Conservation (phyloP, 2,888 invertebrate genomes). For the Nomada ferruginata region DNA sequence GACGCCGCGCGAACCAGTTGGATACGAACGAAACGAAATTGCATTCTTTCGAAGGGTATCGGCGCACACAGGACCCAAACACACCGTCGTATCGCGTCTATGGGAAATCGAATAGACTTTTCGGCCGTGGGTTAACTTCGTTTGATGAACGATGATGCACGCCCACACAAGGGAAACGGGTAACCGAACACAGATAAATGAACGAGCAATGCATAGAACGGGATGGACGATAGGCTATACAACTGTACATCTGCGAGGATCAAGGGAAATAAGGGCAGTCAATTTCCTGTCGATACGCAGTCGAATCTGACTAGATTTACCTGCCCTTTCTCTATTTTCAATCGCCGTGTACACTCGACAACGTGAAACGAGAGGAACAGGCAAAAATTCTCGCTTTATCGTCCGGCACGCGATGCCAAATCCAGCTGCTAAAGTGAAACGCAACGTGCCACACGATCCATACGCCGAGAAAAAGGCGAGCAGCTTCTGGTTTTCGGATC, state of each 20-base stretch:
- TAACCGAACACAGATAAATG: slow-evolving; percentile 4
- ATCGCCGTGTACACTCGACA: background rate
- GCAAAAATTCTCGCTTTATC: slow-evolving; percentile 56
- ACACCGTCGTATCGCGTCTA: background rate
- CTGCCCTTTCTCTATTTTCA: slow-evolving; percentile 5
- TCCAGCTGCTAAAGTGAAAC: slow-evolving; percentile 54
- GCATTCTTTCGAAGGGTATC: slow-evolving; percentile 20
- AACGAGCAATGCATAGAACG: background rate
- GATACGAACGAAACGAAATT: slow-evolving; percentile 15
- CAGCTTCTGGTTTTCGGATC: slow-evolving; percentile 42
- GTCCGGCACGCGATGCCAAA: slow-evolving; percentile 57
- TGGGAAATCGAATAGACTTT: slow-evolving; percentile 52
- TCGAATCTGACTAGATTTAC: slow-evolving; percentile 45
- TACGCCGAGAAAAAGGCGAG: slow-evolving; percentile 7
- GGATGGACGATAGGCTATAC: background rate
- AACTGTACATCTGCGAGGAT: slow-evolving; percentile 58
- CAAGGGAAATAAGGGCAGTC: slow-evolving; percentile 70
- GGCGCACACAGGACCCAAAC: background rate
- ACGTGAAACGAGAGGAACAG: slow-evolving; percentile 26
- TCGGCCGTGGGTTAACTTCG: slow-evolving; percentile 44
- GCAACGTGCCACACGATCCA: slow-evolving; percentile 31
- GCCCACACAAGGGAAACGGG: background rate
- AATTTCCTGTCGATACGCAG: slow-evolving; percentile 67
- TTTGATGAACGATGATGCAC: slow-evolving; percentile 43
- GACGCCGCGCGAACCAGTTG: background rate